A percentile compares a stretch with the other conserved stretches of the same genome.
These are phyloP conservation scores for Bombus confusus DNA, from an alignment of 1,140 invertebrate genomes.

Conservation along the genomic window DNA sequence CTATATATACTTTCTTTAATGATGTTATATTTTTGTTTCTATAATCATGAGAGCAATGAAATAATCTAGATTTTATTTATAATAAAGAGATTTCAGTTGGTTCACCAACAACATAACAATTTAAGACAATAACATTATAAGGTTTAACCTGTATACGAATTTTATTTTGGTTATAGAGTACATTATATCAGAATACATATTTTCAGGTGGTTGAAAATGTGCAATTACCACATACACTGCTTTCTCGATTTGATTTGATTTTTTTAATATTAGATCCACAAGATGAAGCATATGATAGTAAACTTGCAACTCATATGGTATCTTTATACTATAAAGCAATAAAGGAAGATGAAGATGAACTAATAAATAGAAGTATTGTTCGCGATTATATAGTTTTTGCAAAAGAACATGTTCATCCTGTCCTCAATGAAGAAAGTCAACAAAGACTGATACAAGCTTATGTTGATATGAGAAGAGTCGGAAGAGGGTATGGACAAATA, in stretches of 20 bases:
- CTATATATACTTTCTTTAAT: too few relatives aligned
- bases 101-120: neutral
- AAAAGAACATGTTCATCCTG: conserved; percentile 94
- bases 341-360: conserved; percentile 89
- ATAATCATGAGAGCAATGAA: too few relatives aligned
- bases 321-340: conserved; percentile 94
- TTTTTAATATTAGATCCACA: conserved; percentile 98
- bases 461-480: conserved; percentile 96
- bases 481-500: conserved; percentile 95
- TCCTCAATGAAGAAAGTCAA: conserved; percentile 94
- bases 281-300: conserved; percentile 95
- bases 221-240: conserved; percentile 96
- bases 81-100: neutral
- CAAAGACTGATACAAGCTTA: conserved; percentile 96
- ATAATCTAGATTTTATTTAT: neutral
- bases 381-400: conserved; percentile 98
- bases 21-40: too few relatives aligned
- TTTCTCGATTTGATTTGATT: conserved; percentile 99
- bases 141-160: neutral
- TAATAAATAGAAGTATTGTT: conserved; percentile 93
- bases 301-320: conserved; percentile 96
- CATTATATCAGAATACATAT: neutral
- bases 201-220: conserved; percentile 91
- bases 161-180: neutral
- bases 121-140: neutral